These are phyloP conservation scores for Ispidina lecontei DNA, from an alignment of 2,797 vertebrate genomes.

Conservation along the genomic window DNA sequence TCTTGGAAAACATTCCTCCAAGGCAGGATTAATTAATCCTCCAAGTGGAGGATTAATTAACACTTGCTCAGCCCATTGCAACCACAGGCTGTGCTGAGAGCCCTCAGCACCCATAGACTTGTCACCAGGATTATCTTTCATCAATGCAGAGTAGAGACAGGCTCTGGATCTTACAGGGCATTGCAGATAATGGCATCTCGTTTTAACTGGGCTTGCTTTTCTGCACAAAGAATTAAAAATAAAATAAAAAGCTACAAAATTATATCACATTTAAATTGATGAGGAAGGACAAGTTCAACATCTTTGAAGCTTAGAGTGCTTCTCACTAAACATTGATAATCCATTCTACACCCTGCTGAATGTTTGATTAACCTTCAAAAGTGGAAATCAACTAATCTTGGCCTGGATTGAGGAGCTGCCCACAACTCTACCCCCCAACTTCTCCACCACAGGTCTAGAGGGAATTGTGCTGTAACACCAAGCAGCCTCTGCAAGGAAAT, in stretches of 20 bases:
- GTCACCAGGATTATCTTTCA: background rate
- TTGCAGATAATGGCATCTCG: background rate
- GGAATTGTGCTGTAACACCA: accelerated
- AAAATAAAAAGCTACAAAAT: background rate
- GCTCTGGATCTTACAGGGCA: background rate
- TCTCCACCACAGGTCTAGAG: background rate
- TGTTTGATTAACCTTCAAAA: background rate
- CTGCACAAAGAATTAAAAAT: background rate
- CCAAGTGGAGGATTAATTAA: background rate
- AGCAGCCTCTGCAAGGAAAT: background rate
- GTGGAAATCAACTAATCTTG: accelerated
- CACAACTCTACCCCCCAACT: accelerated
- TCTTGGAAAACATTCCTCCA: constrained; percentile 47
- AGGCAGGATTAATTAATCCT: background rate
- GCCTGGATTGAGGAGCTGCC: background rate
- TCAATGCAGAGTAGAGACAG: background rate
- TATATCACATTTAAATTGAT: background rate
- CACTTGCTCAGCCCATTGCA: background rate
- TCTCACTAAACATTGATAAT: accelerated
- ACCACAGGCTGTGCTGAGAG: background rate
- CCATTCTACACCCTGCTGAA: background rate
- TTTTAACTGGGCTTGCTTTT: background rate
- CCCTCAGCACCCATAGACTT: background rate
- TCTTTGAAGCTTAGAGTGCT: background rate
- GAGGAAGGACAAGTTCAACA: background rate